Evolutionary conservation across 2,888 invertebrate genomes (phyloP).

Genomic region (Rhodophaea formosa): DNA sequence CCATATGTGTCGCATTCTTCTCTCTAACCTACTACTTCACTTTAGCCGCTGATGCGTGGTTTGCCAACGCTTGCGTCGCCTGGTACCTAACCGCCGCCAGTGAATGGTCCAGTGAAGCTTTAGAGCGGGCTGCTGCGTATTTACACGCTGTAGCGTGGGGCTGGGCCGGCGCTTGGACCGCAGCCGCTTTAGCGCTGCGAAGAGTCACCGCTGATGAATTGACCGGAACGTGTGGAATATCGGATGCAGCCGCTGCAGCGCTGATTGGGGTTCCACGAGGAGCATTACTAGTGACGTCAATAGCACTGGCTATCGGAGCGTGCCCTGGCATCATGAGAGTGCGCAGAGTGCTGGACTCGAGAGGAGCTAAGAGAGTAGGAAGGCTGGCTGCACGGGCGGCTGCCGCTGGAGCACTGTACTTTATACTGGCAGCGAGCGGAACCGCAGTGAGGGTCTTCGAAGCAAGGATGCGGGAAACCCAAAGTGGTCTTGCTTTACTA

Average conservation of each 20-base stretch:
- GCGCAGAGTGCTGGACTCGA: conserved; percentile 74
- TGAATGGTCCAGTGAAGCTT: conserved; percentile 96
- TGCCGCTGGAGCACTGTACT: conserved; percentile 89
- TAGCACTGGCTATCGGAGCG: conserved; percentile 87
- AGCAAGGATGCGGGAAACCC: conserved; percentile 74
- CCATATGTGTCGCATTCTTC: conserved; percentile 87
- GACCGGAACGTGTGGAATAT: conserved; percentile 91
- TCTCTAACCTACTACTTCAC: conserved; percentile 89
- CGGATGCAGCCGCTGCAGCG: conserved; percentile 80
- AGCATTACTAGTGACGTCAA: conserved; percentile 84
- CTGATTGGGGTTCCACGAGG: conserved; percentile 83
- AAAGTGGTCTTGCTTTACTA: conserved; percentile 65
- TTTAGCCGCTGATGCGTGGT: conserved; percentile 91
- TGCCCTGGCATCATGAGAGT: conserved; percentile 89
- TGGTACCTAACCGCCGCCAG: conserved; percentile 95
- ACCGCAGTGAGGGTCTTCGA: conserved; percentile 86
- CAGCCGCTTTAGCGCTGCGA: conserved; percentile 89
- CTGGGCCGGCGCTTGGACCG: conserved; percentile 91
- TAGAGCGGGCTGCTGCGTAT: conserved; percentile 91
- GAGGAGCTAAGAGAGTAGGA: conserved; percentile 86
- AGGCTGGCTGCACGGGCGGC: conserved; percentile 88
- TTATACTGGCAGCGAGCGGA: conserved; percentile 85
- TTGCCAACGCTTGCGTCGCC: conserved; percentile 92
- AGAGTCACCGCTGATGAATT: conserved; percentile 89
- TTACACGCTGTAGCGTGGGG: conserved; percentile 95